These are phyloP conservation scores for Diorhabda carinulata DNA, from an alignment of 1,140 invertebrate species.

Conservation along the genomic window DNA sequence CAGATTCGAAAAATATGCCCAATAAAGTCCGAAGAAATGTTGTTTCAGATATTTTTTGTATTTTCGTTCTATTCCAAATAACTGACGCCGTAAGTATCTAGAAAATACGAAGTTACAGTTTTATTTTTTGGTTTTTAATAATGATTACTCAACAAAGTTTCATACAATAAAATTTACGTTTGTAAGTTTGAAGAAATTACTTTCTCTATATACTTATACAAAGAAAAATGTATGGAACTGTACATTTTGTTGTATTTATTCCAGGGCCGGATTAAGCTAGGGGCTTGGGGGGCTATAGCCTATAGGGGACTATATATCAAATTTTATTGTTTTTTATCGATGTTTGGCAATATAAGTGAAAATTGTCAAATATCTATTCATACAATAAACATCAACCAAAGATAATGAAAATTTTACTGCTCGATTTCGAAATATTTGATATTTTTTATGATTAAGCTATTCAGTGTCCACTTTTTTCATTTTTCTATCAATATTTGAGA, in stretches of 20 bases:
- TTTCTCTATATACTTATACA: background rate
- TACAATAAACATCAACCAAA: too few relatives aligned
- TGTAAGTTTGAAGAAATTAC: background rate
- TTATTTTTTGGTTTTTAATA: background rate
- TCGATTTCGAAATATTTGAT: too few relatives aligned
- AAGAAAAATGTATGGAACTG: too few relatives aligned
- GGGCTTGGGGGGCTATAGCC: too few relatives aligned
- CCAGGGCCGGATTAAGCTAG: too few relatives aligned
- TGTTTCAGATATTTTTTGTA: background rate
- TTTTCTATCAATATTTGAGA: too few relatives aligned
- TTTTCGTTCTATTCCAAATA: background rate
- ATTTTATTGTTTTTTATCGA: slow-evolving; percentile 1
- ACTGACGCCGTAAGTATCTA: background rate
- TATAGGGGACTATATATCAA: background rate
- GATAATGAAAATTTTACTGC: too few relatives aligned
- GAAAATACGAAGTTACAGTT: background rate
- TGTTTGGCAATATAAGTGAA: too few relatives aligned
- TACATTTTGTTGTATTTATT: background rate
- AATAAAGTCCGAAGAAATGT: background rate
- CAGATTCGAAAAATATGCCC: too few relatives aligned
- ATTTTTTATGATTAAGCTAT: too few relatives aligned
- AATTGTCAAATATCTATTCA: too few relatives aligned
- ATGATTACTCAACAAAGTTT: background rate
- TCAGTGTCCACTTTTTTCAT: too few relatives aligned
- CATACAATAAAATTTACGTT: background rate